Evolutionary conservation across 2,888 invertebrate species (phyloP).

Genomic region (Eristalinus sepulchralis): DNA sequence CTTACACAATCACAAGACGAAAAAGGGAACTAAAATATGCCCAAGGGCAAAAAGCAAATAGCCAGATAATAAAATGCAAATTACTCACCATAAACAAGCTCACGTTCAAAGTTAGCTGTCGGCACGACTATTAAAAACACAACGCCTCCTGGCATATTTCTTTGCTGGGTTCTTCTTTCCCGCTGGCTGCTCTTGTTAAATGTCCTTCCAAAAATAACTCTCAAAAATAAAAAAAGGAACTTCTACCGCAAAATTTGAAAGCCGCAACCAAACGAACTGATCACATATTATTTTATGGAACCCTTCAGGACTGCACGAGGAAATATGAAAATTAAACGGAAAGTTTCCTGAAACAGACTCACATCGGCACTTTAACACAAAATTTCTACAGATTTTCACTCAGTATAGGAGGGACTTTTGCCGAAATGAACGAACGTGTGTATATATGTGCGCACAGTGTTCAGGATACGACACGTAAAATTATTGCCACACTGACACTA

Average conservation of each 20-base stretch:
- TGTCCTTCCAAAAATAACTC: conserved; percentile 9
- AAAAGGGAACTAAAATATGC: not conserved
- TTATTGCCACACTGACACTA: conserved; percentile 11
- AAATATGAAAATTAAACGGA: conserved; percentile 34
- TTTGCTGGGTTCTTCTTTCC: not conserved
- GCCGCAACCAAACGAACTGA: conserved; percentile 2
- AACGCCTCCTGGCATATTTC: conserved; percentile 83
- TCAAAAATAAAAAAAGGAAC: too few relatives aligned
- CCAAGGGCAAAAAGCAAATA: conserved; percentile 8
- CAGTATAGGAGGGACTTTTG: not conserved
- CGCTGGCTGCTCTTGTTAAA: conserved; percentile 16
- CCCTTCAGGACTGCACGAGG: conserved; percentile 7
- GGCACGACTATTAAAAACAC: conserved; percentile 87
- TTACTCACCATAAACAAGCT: conserved; percentile 79
- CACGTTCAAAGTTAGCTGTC: conserved; percentile 86
- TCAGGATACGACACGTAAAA: not conserved
- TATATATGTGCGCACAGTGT: not conserved
- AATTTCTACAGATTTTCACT: conserved; percentile 47
- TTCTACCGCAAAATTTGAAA: not conserved
- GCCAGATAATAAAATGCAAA: conserved; percentile 42
- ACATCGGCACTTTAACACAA: conserved; percentile 26
- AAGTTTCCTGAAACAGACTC: conserved; percentile 38
- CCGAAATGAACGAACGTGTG: not conserved
- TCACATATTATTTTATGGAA: conserved; percentile 16
- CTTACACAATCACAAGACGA: not conserved